Evolutionary conservation across 2,888 invertebrate genomes (phyloP).

Genomic region (Hecatera dysodea): DNA sequence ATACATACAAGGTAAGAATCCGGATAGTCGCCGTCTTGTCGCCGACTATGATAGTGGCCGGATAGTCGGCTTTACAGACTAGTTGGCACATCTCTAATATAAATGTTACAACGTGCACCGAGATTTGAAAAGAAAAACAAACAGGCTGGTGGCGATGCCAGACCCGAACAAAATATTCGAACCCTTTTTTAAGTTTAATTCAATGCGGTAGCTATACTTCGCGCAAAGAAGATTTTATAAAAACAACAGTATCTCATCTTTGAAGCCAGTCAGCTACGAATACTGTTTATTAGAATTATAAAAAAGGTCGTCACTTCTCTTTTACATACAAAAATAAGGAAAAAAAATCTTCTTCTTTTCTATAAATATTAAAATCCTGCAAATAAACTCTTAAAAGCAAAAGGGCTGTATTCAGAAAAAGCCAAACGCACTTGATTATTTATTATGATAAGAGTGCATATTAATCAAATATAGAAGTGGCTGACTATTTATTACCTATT

Average conservation of each 20-base stretch:
- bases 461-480: slow-evolving; percentile 45
- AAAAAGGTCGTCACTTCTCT: neutral
- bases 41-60: too few species aligned
- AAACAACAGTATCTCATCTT: neutral
- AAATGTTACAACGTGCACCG: too few species aligned
- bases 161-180: too few species aligned
- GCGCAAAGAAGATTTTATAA: neutral
- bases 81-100: too few species aligned
- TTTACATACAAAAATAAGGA: neutral
- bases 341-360: neutral
- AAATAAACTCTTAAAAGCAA: neutral
- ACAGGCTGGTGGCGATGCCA: too few species aligned
- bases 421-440: neutral
- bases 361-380: slow-evolving; percentile 4
- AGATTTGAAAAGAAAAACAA: too few species aligned
- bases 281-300: neutral
- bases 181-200: too few species aligned
- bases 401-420: slow-evolving; percentile 7
- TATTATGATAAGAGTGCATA: slow-evolving; percentile 36
- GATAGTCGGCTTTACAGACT: too few species aligned
- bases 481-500: slow-evolving; percentile 47
- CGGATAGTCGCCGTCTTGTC: too few species aligned
- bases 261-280: neutral
- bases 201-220: neutral
- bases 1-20: too few species aligned